Evolutionary conservation across 2,113 vertebrate species (phyloP).

Genomic region (Patagioenas fasciata): DNA sequence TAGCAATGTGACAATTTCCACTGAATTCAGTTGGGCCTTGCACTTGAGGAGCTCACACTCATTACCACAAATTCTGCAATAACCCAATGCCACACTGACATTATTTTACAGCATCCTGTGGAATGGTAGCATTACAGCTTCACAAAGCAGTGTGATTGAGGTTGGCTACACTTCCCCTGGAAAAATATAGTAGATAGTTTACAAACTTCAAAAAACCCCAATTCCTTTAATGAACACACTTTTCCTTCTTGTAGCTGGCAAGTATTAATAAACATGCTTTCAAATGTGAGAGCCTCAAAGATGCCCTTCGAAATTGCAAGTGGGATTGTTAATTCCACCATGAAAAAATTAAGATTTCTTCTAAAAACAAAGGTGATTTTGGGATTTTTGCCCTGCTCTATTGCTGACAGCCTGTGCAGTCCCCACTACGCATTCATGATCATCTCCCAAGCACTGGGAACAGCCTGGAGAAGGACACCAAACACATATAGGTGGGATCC

Average conservation of each 20-base stretch:
- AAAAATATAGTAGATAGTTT: accelerated
- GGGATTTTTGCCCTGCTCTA: not conserved
- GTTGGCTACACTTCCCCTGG: not conserved
- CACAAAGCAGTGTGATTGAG: not conserved
- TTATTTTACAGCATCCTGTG: not conserved
- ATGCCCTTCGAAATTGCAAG: not conserved
- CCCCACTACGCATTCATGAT: accelerated
- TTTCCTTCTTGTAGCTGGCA: not conserved
- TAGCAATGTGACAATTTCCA: not conserved
- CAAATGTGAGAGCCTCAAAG: not conserved
- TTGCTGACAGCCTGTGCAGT: not conserved
- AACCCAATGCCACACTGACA: not conserved
- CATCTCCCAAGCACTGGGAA: not conserved
- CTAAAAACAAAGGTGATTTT: not conserved
- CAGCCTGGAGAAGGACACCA: not conserved
- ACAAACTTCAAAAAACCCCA: not conserved
- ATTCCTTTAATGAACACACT: not conserved
- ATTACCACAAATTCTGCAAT: not conserved
- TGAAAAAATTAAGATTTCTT: not conserved
- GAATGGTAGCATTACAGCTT: not conserved
- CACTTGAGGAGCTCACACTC: not conserved
- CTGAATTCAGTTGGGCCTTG: not conserved
- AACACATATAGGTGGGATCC: too few relatives aligned
- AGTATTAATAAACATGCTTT: not conserved
- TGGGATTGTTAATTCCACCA: not conserved